These are phyloP conservation scores for Coelogynopora nodosa DNA, from an alignment of 2,888 invertebrate genomes.

Conservation along the genomic window DNA sequence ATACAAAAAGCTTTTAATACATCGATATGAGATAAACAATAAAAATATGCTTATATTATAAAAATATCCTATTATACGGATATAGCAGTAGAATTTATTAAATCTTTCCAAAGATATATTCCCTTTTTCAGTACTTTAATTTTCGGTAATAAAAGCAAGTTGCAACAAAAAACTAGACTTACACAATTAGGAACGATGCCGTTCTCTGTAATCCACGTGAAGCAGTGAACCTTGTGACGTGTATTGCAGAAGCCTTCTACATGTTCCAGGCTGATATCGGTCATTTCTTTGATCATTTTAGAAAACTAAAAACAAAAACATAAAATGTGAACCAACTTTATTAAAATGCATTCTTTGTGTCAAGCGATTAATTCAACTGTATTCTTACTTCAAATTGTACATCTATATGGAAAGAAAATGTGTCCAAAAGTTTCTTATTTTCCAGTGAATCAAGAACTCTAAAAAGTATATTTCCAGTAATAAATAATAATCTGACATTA, in stretches of 20 bases:
- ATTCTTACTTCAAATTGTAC: background rate
- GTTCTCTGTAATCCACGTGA: conserved; percentile 6
- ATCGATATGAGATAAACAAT: no score
- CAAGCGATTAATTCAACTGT: no score
- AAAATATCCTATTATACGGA: background rate
- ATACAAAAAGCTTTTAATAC: no score
- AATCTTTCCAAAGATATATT: no score
- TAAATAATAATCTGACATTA: no score
- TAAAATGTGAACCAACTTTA: background rate
- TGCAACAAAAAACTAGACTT: background rate
- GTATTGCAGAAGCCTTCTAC: background rate
- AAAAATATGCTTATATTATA: no score
- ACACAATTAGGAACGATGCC: background rate
- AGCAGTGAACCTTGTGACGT: background rate
- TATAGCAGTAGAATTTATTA: no score
- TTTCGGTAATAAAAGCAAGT: background rate
- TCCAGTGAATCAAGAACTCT: background rate
- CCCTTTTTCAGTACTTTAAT: no score
- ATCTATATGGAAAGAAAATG: background rate
- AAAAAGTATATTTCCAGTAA: no score
- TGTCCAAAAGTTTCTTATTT: background rate
- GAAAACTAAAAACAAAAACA: background rate
- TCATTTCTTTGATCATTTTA: background rate
- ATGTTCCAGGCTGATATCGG: background rate
- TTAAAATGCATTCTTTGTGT: no score